Conservation (phyloP, 2,113 vertebrate species). For the Chaetura pelagica region DNA sequence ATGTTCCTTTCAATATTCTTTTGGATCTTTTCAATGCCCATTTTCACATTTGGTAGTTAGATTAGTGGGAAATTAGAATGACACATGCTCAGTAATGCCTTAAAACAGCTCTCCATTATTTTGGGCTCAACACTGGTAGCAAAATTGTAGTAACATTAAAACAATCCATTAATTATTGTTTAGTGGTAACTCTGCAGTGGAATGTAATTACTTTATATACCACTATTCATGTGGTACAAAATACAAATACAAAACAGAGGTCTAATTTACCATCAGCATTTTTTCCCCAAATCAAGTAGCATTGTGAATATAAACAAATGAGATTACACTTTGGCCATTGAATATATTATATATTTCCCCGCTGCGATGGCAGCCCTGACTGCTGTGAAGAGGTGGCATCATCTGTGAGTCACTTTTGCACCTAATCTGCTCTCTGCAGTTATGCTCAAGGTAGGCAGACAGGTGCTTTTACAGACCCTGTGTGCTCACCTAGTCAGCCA, state of each 20-base stretch:
- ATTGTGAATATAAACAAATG: neutral
- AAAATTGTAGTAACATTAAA: constrained; percentile 7
- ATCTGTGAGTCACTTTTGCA: neutral
- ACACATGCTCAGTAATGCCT: neutral
- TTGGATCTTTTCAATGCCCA: neutral
- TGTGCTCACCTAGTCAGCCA: neutral
- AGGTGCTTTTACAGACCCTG: neutral
- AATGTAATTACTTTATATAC: neutral
- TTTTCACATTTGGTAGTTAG: neutral
- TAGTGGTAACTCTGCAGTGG: neutral
- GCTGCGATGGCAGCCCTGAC: accelerated
- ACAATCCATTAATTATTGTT: constrained; percentile 9
- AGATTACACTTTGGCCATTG: neutral
- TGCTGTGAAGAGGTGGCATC: neutral
- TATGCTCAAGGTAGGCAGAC: neutral
- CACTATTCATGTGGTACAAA: neutral
- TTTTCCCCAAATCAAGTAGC: neutral
- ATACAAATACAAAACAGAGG: neutral
- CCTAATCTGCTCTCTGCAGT: neutral
- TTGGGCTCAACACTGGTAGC: neutral
- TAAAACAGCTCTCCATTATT: neutral
- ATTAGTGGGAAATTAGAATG: neutral
- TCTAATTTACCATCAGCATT: neutral
- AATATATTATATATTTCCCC: neutral
- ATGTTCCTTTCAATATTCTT: neutral